phyloP scores from a whole-genome alignment of 2,113 vertebrate species.

The Nettapus auritus region DNA sequence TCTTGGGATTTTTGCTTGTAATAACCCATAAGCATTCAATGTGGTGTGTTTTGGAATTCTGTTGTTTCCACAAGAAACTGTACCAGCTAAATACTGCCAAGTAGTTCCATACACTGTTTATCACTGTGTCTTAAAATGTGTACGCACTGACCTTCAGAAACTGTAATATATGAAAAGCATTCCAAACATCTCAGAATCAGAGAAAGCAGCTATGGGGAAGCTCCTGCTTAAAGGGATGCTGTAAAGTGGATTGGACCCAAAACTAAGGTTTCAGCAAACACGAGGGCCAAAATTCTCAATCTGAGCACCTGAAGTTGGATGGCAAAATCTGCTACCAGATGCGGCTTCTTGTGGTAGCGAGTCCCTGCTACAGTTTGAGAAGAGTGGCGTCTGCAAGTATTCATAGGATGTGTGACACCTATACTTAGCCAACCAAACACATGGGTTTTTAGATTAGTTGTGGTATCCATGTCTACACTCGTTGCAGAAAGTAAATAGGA shows the following conservation, averaged over 20 bases:
- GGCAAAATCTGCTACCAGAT: not conserved
- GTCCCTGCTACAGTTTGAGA: not conserved
- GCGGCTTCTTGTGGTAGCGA: not conserved
- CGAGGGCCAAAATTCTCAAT: not conserved
- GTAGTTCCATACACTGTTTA: constrained; percentile 68
- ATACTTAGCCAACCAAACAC: not conserved
- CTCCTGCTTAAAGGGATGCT: not conserved
- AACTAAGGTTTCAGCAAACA: not conserved
- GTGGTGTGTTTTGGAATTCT: constrained; percentile 68
- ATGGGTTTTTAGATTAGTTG: not conserved
- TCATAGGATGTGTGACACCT: not conserved
- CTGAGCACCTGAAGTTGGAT: not conserved
- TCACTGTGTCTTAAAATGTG: constrained; percentile 68
- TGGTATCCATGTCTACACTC: not conserved
- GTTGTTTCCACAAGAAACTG: constrained; percentile 69
- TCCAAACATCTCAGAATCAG: constrained; percentile 20
- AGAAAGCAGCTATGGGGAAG: constrained; percentile 7
- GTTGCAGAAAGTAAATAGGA: not conserved
- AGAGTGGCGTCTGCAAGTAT: not conserved
- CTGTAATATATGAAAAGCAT: constrained; percentile 45
- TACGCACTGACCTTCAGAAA: constrained; percentile 60
- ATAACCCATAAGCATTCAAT: constrained; percentile 66
- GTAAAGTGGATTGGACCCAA: not conserved
- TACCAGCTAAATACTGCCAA: constrained; percentile 77
- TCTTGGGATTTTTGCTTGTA: constrained; percentile 72